Evolutionary conservation across 2,113 vertebrate species (phyloP), one percentile per base, ranked within the genome.

Genomic region (Cygnus atratus): DNA sequence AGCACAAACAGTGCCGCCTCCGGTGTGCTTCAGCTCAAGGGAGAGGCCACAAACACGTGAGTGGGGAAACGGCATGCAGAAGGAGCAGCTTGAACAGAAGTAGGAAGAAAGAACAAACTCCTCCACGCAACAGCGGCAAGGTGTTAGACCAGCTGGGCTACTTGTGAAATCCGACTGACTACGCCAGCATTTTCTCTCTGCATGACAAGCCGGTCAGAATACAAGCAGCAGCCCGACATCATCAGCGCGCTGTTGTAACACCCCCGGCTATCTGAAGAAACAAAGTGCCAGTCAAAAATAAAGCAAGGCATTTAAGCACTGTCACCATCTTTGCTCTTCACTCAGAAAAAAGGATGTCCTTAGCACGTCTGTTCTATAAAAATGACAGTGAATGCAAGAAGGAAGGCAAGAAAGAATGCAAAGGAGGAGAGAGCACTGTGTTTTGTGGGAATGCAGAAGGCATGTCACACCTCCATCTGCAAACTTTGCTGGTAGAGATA

Each of bases 201-300:
- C 84, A 62, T 48, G 87, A 95, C 46, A 90, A 78, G 2, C 13
- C 65, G 76, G 20, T 16, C 58, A 72, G 70, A 92, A 54, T 17
- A 82, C 77, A 95, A 91, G 71, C 61, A 91, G 84, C 90, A 43
- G 70, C 78, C 46, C 81, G 65, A 84, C 70, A 72, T 92, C 84
- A 52, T 48, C 77, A 48, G 55, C 80, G 76, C 7, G 24, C 65
- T 78, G 61, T 57, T 81, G 22, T 87, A 94, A 92, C 91, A 93
- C 80, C 52, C 43, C 82, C 90, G 80, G 73, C 52, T 88, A 78
- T 61, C 52, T 61, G 39, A 87, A 78, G 61, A 87, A 93, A 89
- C 63, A 84, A 92, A 95, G 74, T 84, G 81, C 73, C 89, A 79
- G 57, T 93, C 89, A 91, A 87, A 92, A 85, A 48, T 31, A 91